Base-by-base conservation (phyloP, 2,888 invertebrate species). In the Linyphia triangularis region DNA sequence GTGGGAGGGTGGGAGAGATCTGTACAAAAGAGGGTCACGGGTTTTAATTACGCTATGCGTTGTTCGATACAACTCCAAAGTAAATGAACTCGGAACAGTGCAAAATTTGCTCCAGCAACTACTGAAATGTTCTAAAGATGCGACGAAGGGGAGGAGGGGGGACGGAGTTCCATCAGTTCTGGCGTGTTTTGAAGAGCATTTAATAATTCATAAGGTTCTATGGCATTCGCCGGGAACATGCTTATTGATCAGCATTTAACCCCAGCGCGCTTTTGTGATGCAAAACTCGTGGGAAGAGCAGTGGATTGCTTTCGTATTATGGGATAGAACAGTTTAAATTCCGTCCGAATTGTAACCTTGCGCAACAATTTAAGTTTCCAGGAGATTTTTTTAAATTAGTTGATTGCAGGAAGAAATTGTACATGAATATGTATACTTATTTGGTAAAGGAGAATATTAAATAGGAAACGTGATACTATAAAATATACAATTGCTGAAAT, bases 161-260 rank as follows among this genome's bases (percentile, higher is more conserved):
- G 22, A 33, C n/a, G 77, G 40, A 22, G 77, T 40, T 72, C 37
- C n/a, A 79, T 30, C 30, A 73, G 24, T 19, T 51, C 5, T 70
- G 51, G 79, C 63, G 73, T 70, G 63, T 16, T 40, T 57, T 33
- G 57, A 33, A 37, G n/a, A 43, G 69, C 65, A 86, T 86, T 86
- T 78, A 79, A 86, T 86, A 86, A 86, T 86, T 86, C 85, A 79
- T 86, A 86, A 79, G 85, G 85, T 63, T 28, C 28, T 57, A 65
- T 37, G 37, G 30, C 72, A 72, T 72, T 86, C 72, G 40, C 57
- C 63, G 51, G 37, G 61, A 70, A 63, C 78, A 19, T 43, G 70
- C 85, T 59, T 70, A 78, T 85, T 85, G 85, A 85, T 85, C 70
- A 85, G 78, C 85, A 70, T 85, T 85, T 85, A 85, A 69, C 85